phyloP scores from a whole-genome alignment of 2,113 vertebrate species.

The Circaetus gallicus region DNA sequence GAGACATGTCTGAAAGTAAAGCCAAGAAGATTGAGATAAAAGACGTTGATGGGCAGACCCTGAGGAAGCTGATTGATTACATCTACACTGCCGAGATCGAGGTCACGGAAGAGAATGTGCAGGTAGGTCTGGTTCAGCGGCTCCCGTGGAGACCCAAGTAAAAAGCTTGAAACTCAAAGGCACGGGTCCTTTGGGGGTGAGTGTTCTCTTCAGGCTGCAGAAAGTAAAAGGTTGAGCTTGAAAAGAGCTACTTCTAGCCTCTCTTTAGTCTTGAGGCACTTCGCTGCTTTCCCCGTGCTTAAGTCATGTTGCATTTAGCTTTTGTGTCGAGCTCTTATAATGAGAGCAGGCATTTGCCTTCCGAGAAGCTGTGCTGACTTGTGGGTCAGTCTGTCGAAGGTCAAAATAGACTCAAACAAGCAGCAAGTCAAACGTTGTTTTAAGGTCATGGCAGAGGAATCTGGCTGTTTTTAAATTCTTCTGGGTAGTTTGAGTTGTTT shows the following conservation, averaged over 20 bases:
- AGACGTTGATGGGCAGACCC: slow-evolving; percentile 88
- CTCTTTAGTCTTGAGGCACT: slow-evolving; percentile 32
- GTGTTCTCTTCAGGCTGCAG: background rate
- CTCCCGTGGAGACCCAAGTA: background rate
- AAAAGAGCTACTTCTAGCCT: background rate
- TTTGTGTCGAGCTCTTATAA: background rate
- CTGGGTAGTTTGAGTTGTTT: background rate
- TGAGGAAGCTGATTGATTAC: slow-evolving; percentile 92
- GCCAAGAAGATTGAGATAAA: slow-evolving; percentile 93
- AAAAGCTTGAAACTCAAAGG: background rate
- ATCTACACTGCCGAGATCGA: slow-evolving; percentile 95
- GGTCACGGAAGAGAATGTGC: slow-evolving; percentile 93
- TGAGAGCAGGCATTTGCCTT: slow-evolving; percentile 28
- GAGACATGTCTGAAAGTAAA: slow-evolving; percentile 97
- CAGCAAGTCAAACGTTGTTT: background rate
- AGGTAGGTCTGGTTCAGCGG: slow-evolving; percentile 72
- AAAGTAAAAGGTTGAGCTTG: background rate
- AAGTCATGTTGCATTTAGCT: slow-evolving; percentile 37
- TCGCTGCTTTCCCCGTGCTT: background rate
- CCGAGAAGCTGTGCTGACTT: slow-evolving; percentile 37
- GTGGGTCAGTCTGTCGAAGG: slow-evolving; percentile 52
- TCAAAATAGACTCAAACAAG: slow-evolving; percentile 7
- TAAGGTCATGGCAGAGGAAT: background rate
- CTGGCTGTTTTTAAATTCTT: slow-evolving; percentile 21
- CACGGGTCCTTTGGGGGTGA: background rate